Base-by-base conservation (phyloP, 1,140 invertebrate species). In the Eriosoma lanigerum region DNA sequence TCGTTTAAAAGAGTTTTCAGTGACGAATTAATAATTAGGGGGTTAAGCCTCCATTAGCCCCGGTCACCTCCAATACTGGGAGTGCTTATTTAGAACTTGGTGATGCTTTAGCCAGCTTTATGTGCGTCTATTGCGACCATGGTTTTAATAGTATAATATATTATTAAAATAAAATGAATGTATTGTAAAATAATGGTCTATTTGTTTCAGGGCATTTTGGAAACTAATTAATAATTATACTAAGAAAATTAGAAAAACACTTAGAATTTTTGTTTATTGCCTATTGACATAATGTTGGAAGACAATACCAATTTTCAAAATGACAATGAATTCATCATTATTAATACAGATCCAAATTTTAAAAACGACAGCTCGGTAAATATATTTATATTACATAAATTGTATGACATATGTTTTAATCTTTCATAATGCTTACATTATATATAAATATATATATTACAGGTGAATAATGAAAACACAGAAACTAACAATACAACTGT, bases 121-220 rank as follows among this genome's bases (percentile, higher is more conserved):
- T n/a, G n/a, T n/a, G n/a, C n/a, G n/a, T n/a, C n/a, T n/a, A n/a
- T n/a, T n/a, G n/a, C n/a, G n/a, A n/a, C n/a, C n/a, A n/a, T n/a
- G n/a, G n/a, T n/a, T n/a, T n/a, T n/a, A n/a, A n/a, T n/a, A n/a
- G n/a, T n/a, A n/a, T n/a, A n/a, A n/a, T n/a, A n/a, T n/a, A n/a
- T n/a, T n/a, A n/a, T n/a, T n/a, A n/a, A n/a, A n/a, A n/a, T n/a
- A n/a, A n/a, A n/a, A n/a, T n/a, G n/a, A n/a, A n/a, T n/a, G n/a
- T n/a, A n/a, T n/a, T n/a, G n/a, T n/a, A n/a, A n/a, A n/a, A n/a
- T 66, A 44, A 32, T n/a, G 15, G 44, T 66, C 21, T 21, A 66
- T 66, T 66, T 66, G 32, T 66, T 66, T 46, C 38, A 66, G 64
- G 38, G 19, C 6, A 17, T 66, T 13, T n/a, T 44, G 64, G 38